Conservation (phyloP, 1,140 invertebrate genomes). For the Coelopa frigida region DNA sequence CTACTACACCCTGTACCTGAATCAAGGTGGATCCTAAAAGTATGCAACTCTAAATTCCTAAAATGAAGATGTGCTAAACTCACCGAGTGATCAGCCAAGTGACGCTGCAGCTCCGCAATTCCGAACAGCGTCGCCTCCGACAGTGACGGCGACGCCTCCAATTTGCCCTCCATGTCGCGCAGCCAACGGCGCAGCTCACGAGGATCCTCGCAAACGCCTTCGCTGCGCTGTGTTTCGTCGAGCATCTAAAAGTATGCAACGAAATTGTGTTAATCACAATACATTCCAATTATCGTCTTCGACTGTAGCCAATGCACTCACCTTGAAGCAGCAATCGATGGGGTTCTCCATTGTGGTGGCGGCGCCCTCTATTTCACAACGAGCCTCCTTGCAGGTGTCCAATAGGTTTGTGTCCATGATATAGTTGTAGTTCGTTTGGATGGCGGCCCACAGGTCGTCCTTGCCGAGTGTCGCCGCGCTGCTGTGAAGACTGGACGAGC, state of each 20-base stretch:
- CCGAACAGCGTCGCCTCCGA: constrained; percentile 30
- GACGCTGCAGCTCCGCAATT: constrained; percentile 33
- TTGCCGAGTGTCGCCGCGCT: constrained; percentile 49
- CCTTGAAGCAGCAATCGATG: constrained; percentile 23
- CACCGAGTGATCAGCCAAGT: constrained; percentile 40
- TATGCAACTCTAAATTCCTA: too few species aligned
- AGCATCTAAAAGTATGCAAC: constrained; percentile 22
- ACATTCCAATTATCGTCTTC: neutral
- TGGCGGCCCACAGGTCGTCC: constrained; percentile 83
- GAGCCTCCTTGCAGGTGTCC: constrained; percentile 66
- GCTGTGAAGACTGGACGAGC: constrained; percentile 46
- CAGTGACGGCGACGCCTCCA: constrained; percentile 33
- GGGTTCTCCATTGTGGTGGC: constrained; percentile 17
- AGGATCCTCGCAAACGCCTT: constrained; percentile 36
- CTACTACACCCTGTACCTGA: too few species aligned
- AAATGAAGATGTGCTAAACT: constrained; percentile 18
- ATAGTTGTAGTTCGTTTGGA: constrained; percentile 83
- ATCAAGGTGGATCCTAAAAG: too few species aligned
- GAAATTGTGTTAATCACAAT: neutral
- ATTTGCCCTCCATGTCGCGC: constrained; percentile 48
- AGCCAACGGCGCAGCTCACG: constrained; percentile 48
- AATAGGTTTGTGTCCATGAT: constrained; percentile 91
- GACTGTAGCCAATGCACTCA: constrained; percentile 10
- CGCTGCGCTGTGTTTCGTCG: constrained; percentile 31
- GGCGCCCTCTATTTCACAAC: constrained; percentile 37